phyloP scores from a whole-genome alignment of 1,140 invertebrate species.

The Euura saliciscinereae region DNA sequence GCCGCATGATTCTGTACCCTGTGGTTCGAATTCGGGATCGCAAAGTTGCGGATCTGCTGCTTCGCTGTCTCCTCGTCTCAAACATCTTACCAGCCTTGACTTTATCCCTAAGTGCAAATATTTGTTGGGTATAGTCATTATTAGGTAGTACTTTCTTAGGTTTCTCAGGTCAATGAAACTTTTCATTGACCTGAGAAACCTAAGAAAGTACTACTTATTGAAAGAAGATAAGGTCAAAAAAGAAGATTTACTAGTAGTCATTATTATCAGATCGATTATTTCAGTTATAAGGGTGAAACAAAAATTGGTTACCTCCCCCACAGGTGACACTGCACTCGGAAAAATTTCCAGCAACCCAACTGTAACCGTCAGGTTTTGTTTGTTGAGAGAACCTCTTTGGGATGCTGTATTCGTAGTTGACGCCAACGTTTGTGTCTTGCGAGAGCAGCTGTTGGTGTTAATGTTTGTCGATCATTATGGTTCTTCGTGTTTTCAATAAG shows the following conservation, averaged over 20 bases:
- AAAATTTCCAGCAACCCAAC: constrained; percentile 82
- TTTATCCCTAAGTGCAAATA: constrained; percentile 67
- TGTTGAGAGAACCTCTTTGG: constrained; percentile 73
- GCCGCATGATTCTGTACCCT: constrained; percentile 73
- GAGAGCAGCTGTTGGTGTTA: constrained; percentile 71
- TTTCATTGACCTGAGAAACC: too few relatives aligned
- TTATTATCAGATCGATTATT: too few relatives aligned
- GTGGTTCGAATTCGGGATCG: constrained; percentile 73
- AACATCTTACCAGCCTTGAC: constrained; percentile 74
- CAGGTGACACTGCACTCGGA: constrained; percentile 81
- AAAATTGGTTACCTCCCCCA: constrained; percentile 75
- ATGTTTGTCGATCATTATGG: neutral
- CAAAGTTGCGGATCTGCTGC: constrained; percentile 78
- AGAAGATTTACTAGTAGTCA: too few relatives aligned
- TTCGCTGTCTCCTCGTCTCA: constrained; percentile 69
- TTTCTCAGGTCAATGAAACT: neutral
- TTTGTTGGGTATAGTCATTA: constrained; percentile 8
- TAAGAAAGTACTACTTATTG: too few relatives aligned
- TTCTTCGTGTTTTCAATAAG: neutral
- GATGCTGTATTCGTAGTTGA: constrained; percentile 91
- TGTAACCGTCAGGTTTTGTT: constrained; percentile 73
- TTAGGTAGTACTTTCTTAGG: constrained; percentile 13
- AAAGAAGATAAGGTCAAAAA: too few relatives aligned
- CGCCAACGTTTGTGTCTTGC: constrained; percentile 85
- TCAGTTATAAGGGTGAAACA: neutral